phyloP scores from a whole-genome alignment of 2,888 invertebrate genomes.

The Trilocha varians region DNA sequence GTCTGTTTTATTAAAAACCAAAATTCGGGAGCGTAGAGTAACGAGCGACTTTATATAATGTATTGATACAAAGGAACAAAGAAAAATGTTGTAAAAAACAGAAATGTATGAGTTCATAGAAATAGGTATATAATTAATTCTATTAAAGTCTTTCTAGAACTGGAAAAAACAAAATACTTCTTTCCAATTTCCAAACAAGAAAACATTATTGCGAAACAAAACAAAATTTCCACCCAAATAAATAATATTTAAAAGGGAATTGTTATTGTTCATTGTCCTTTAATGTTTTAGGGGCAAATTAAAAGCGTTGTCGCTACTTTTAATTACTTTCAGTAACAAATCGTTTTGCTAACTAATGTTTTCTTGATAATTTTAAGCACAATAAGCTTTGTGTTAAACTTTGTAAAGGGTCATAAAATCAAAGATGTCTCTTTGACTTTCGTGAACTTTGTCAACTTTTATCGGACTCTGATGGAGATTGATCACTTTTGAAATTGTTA shows the following conservation, averaged over 20 bases:
- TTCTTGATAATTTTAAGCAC: constrained; percentile 6
- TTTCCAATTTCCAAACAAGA: no score
- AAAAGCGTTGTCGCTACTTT: constrained; percentile 18
- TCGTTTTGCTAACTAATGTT: constrained; percentile 14
- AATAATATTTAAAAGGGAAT: background rate
- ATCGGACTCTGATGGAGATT: background rate
- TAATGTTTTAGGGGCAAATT: constrained; percentile 12
- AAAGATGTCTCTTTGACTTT: background rate
- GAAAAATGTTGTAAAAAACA: no score
- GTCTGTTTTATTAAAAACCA: no score
- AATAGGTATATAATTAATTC: no score
- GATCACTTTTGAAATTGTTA: background rate
- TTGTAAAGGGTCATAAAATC: background rate
- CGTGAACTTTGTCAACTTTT: background rate
- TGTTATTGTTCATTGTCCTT: constrained; percentile 8
- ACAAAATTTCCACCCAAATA: background rate
- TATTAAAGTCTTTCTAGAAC: no score
- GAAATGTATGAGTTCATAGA: no score
- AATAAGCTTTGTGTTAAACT: constrained; percentile 2
- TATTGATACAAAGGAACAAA: no score
- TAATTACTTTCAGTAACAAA: constrained; percentile 24
- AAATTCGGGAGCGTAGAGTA: no score
- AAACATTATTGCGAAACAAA: background rate
- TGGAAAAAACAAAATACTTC: no score
- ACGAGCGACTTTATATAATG: no score